Base-by-base conservation (phyloP, 2,113 vertebrate genomes). In the Oreochromis aureus region DNA sequence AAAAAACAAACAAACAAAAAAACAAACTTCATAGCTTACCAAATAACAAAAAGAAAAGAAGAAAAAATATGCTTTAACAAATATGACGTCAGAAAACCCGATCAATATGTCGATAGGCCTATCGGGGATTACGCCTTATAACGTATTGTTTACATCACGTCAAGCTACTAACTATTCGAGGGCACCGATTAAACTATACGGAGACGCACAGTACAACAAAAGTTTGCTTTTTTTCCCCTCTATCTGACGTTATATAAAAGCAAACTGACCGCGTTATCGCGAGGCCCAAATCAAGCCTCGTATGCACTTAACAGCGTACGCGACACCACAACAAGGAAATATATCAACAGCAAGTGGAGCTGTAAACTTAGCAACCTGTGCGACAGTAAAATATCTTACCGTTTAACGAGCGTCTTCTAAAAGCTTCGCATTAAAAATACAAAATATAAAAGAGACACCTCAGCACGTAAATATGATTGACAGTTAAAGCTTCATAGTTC, bases 361-460 rank as follows among this genome's bases (percentile, higher is more conserved):
- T 6, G 7, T 61, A 4, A 83, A 82, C 78, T 59, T 34, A 16
- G 4, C 46, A 48, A 8, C 11, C 8, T 7, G 12, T n/a, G 24
- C 5, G 5, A 12, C 39, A 6, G 15, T 10, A 6, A 12, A 44
- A 22, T 27, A 6, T 84, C 87, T 94, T 89, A 94, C 94, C 93
- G 16, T 88, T 82, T 32, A 83, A 55, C 13, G 80, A 5, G 15
- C 46, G 53, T 10, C 27, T 80, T 24, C 10, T n/a, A 10, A 5
- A 39, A 10, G 10, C 7, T 19, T 56, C 6, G 32, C 15, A 27
- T 16, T 48, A 81, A 73, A 53, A 51, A 59, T 34, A 51, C 11
- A 76, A 27, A 12, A 12, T 27, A 46, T 46, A 46, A 3, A 46
- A 71, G 24, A n/a, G 6, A 46, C 39, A 76, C 69, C 11, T 3